Percentiles rank a stretch among this genome's conserved stretches.
These are phyloP conservation scores for Macheiramphus alcinus DNA, from an alignment of 2,113 vertebrate genomes.

Conservation along the genomic window DNA sequence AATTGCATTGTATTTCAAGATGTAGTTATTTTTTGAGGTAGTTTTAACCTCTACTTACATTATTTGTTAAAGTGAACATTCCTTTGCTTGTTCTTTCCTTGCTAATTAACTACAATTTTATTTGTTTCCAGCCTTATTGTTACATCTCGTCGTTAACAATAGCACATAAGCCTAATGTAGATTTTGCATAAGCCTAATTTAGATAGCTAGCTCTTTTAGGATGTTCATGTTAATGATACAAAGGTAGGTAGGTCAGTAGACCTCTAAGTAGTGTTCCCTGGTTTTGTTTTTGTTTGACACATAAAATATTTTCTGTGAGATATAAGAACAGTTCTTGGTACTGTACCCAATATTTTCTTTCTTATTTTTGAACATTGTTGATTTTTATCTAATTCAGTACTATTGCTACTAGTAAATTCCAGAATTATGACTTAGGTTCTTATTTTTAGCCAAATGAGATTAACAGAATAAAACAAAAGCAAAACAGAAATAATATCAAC, in stretches of 20 bases:
- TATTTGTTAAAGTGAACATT: neutral
- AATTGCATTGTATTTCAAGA: neutral
- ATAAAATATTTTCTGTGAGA: neutral
- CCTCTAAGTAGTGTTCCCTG: neutral
- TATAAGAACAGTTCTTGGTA: neutral
- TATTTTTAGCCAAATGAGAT: neutral
- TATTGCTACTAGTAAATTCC: neutral
- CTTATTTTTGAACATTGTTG: neutral
- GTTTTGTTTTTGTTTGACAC: neutral
- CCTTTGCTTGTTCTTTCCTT: neutral
- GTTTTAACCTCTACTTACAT: neutral
- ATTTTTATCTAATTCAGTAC: neutral
- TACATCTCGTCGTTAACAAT: neutral
- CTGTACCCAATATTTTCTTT: neutral
- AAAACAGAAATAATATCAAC: neutral
- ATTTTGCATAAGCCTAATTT: neutral
- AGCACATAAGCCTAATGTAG: neutral
- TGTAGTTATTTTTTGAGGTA: neutral
- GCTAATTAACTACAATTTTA: neutral
- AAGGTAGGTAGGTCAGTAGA: neutral
- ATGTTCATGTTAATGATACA: neutral
- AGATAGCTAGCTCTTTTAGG: neutral
- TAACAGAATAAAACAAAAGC: neutral
- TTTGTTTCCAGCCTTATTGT: neutral
- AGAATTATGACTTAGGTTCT: neutral